These are phyloP conservation scores for Taphrorychus bicolor DNA, from an alignment of 2,888 invertebrate genomes.

Conservation along the genomic window DNA sequence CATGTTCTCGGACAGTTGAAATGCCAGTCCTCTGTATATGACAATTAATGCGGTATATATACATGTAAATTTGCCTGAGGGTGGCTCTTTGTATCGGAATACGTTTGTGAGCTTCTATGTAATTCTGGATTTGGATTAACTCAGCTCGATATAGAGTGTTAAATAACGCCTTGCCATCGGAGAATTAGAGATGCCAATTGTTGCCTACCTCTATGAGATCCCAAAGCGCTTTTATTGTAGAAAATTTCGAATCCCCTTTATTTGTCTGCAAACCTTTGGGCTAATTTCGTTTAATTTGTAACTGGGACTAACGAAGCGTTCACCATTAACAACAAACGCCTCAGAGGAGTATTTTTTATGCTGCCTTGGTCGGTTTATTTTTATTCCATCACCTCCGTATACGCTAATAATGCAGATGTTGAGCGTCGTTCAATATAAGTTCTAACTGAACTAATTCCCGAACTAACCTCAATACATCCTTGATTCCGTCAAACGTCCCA, in stretches of 20 bases:
- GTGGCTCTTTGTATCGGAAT: no score
- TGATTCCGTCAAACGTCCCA: not conserved
- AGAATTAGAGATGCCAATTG: not conserved
- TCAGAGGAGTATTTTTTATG: slow-evolving; percentile 7
- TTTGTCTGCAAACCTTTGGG: slow-evolving; percentile 18
- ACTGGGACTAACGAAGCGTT: slow-evolving; percentile 16
- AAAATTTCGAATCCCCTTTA: slow-evolving; percentile 16
- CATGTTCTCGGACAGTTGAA: no score
- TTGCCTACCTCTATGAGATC: not conserved
- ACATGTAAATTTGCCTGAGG: no score
- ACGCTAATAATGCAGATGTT: no score
- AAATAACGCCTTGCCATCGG: not conserved
- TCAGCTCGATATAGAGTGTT: no score
- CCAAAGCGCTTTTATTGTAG: slow-evolving; percentile 15
- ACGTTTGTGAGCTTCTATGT: no score
- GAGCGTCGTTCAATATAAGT: not conserved
- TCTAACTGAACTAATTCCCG: not conserved
- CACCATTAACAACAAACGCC: slow-evolving; percentile 13
- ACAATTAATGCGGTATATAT: no score
- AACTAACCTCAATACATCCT: not conserved
- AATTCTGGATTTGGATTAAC: no score
- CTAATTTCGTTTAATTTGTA: slow-evolving; percentile 20
- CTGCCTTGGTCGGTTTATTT: not conserved
- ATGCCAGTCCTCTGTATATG: no score
- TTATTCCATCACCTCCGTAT: not conserved